These are phyloP conservation scores for Lanistes nyassanus DNA, from an alignment of 1,140 invertebrate species.

Conservation along the genomic window DNA sequence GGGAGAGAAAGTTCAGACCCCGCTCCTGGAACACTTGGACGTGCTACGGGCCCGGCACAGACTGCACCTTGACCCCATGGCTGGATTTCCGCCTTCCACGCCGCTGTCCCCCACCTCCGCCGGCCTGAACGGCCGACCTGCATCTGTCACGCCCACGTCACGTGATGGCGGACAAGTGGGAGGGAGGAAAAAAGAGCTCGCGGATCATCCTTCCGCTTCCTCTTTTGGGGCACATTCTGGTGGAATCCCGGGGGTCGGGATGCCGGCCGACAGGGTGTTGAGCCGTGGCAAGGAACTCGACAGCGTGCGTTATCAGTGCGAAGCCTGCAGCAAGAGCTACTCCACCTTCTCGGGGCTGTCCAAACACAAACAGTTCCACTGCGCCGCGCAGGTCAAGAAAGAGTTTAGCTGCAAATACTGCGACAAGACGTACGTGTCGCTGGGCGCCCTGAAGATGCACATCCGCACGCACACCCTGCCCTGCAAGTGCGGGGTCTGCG, in stretches of 20 bases:
- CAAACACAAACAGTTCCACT: constrained; percentile 97
- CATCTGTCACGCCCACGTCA: no score
- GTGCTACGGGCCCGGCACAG: neutral
- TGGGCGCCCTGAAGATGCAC: constrained; percentile 98
- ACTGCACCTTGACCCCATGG: neutral
- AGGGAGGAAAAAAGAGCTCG: no score
- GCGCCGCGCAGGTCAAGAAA: constrained; percentile 86
- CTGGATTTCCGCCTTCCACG: neutral
- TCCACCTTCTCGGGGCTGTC: constrained; percentile 94
- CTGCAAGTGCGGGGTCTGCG: constrained; percentile 96
- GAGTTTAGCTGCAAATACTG: constrained; percentile 96
- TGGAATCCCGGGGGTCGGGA: neutral
- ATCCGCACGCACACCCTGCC: constrained; percentile 97
- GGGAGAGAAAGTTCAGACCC: neutral
- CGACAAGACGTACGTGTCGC: constrained; percentile 92
- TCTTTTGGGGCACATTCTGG: neutral
- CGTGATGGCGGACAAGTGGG: no score
- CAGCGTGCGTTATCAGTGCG: constrained; percentile 84
- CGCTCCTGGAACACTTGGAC: neutral
- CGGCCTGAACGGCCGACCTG: no score
- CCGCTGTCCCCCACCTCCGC: no score
- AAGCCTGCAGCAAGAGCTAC: constrained; percentile 94
- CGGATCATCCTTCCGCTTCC: no score
- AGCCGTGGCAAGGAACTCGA: constrained; percentile 13
- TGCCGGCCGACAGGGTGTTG: neutral